Evolutionary conservation across 2,888 invertebrate genomes (phyloP).

Genomic region (Ditula angustiorana): DNA sequence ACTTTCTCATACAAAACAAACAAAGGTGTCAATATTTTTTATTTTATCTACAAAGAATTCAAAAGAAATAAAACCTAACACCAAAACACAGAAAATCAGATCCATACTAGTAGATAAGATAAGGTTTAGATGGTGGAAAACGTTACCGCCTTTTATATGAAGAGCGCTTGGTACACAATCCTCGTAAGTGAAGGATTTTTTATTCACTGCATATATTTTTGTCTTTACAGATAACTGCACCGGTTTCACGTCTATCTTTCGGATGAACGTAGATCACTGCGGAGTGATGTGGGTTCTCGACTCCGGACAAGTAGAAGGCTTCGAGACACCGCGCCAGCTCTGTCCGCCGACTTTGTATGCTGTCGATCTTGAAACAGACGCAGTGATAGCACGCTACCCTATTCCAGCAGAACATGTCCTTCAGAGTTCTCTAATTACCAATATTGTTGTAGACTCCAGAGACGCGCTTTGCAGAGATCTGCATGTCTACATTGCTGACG

Average conservation of each 20-base stretch:
- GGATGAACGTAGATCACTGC: constrained; percentile 91
- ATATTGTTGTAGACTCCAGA: constrained; percentile 88
- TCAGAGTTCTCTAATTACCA: constrained; percentile 89
- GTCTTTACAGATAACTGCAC: constrained; percentile 72
- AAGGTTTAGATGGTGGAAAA: no score
- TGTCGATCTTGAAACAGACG: constrained; percentile 89
- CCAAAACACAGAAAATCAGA: no score
- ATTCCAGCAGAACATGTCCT: constrained; percentile 88
- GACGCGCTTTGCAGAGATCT: constrained; percentile 86
- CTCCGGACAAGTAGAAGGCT: constrained; percentile 90
- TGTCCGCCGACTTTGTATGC: constrained; percentile 91
- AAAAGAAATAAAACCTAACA: no score
- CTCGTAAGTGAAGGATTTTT: no score
- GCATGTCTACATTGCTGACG: constrained; percentile 89
- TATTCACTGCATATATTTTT: neutral
- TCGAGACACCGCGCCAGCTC: constrained; percentile 86
- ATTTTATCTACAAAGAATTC: neutral
- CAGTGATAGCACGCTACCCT: constrained; percentile 86
- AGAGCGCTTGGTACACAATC: no score
- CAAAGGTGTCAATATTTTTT: no score
- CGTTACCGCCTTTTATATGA: no score
- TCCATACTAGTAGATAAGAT: no score
- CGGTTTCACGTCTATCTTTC: constrained; percentile 91
- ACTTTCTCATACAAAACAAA: no score
- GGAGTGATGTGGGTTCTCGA: constrained; percentile 93